phyloP scores from a whole-genome alignment of 2,113 vertebrate genomes.

The Leucopsar rothschildi region DNA sequence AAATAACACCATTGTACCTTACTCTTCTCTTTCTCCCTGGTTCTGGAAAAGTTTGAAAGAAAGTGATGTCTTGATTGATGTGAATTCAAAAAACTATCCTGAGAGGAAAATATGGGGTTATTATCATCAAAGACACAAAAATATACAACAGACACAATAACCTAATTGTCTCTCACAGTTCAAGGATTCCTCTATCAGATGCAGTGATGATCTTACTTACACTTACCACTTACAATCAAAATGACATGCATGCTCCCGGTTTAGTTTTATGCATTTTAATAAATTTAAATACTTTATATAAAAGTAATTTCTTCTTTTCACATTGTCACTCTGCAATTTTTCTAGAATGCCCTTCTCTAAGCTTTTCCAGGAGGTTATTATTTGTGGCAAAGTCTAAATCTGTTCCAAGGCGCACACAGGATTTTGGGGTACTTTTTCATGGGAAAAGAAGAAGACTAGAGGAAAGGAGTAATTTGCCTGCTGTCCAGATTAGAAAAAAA shows the following conservation, averaged over 20 bases:
- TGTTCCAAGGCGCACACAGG: not conserved
- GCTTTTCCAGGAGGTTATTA: not conserved
- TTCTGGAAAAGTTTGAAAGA: not conserved
- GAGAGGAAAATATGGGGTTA: not conserved
- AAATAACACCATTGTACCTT: not conserved
- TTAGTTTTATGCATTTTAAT: not conserved
- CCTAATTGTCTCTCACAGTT: not conserved
- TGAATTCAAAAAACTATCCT: not conserved
- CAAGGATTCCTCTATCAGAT: not conserved
- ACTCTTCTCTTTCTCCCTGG: not conserved
- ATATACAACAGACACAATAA: not conserved
- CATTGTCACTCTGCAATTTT: not conserved
- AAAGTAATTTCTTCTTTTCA: not conserved
- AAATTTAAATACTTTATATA: not conserved
- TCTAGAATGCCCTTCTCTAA: not conserved
- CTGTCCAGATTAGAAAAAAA: not conserved
- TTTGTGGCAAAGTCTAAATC: not conserved
- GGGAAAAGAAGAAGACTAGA: not conserved
- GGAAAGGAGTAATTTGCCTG: not conserved
- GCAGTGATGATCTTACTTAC: not conserved
- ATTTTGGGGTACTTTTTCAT: not conserved
- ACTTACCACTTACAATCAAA: not conserved
- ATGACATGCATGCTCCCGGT: not conserved
- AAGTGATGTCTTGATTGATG: not conserved
- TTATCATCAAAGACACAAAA: not conserved